Evolutionary conservation across 2,888 invertebrate species (phyloP).

Genomic region (Heliothis peltigera): DNA sequence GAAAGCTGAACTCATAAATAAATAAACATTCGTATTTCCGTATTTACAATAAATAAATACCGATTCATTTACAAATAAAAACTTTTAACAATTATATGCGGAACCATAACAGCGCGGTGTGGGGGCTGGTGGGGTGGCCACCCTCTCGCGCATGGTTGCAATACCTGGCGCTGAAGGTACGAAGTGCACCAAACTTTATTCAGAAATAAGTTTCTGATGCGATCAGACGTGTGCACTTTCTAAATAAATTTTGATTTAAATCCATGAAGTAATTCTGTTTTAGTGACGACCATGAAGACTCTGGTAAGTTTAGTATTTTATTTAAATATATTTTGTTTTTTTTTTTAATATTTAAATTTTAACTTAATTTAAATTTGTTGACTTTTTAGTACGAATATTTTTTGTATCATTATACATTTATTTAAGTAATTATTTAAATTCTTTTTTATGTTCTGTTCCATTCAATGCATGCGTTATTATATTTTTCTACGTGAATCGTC

Average conservation of each 20-base stretch:
- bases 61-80: not conserved
- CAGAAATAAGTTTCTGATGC: constrained; percentile 58
- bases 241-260: not conserved
- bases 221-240: constrained; percentile 55
- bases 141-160: constrained; percentile 43
- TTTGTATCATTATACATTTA: too few relatives aligned
- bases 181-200: constrained; percentile 69
- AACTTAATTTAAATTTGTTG: too few relatives aligned
- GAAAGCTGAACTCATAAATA: too few relatives aligned
- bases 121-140: constrained; percentile 44
- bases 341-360: not conserved
- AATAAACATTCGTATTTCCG: too few relatives aligned
- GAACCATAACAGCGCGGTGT: not conserved
- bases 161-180: constrained; percentile 61
- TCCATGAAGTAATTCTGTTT: not conserved
- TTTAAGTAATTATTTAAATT: too few relatives aligned
- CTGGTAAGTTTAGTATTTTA: constrained; percentile 32
- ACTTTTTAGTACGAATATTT: too few relatives aligned
- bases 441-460: too few relatives aligned
- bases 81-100: not conserved
- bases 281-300: constrained; percentile 1
- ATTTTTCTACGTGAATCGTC: too few relatives aligned
- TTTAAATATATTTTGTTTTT: not conserved
- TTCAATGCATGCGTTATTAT: too few relatives aligned
- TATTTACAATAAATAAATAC: not conserved